Evolutionary conservation across 2,113 vertebrate genomes (phyloP), one percentile per base, ranked within the genome.

Genomic region (Centrocercus urophasianus): DNA sequence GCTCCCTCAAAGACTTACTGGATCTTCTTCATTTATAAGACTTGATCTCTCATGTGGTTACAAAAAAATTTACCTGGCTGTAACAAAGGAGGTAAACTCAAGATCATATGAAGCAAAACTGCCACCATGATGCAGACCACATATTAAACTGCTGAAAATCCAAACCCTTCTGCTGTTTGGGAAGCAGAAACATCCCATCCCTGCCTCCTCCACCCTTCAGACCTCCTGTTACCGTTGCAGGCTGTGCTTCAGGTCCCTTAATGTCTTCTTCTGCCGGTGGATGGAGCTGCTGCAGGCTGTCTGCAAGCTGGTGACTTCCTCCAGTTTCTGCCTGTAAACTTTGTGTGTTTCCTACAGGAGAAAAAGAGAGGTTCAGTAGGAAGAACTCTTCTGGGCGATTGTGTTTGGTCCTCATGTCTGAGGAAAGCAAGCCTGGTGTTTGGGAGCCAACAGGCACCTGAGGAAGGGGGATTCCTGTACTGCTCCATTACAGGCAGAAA

Each of bases 291-390:
- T 99, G 93, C 99, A 99, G 16, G 97, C 95, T 1, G 96, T 90
- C 97, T 99, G 99, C 59, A 99, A 97, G 21, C 95, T 98, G 2
- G 98, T 99, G 85, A 99, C 98, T 90, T 99, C 99, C 88, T 99
- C 99, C 17, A 99, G 97, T 91, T 99, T 99, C 89, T 99, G 99
- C 89, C 96, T 97, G 96, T 99, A 99, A 50, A 98, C 93, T 96
- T 99, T 99, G 97, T 99, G 99, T 1, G 98, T 98, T 97, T 99
- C 99, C 99, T 99, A 79, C 17, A 61, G 63, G 76, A 67, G 5
- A n/a, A 79, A n/a, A 54, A 47, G 57, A 91, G 45, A 73, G 2
- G 5, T 8, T 13, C 5, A 43, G 36, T 70, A 81, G 57, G 74
- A 86, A 83, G 36, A 84, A 57, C 64, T 61, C 18, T 67, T 47